Evolutionary conservation across 2,113 vertebrate species (phyloP).

Genomic region (Copsychus sechellarum): DNA sequence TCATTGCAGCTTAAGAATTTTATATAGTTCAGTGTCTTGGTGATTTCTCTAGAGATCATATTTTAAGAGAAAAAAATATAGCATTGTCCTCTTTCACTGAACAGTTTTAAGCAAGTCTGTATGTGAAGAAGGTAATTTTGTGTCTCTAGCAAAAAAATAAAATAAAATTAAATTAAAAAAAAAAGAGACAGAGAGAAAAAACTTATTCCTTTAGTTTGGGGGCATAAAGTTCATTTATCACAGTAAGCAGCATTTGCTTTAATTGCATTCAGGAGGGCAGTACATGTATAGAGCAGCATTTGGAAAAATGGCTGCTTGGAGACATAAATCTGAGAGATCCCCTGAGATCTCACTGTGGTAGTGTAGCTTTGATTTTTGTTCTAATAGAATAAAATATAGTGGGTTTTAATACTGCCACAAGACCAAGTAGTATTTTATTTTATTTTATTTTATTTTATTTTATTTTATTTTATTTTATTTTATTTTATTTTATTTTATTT

Average conservation of each 20-base stretch:
- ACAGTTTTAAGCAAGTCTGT: not conserved
- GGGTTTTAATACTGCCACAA: not conserved
- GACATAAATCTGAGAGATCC: not conserved
- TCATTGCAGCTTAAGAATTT: not conserved
- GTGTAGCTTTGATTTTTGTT: not conserved
- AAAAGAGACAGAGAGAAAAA: not conserved
- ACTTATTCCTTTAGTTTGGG: not conserved
- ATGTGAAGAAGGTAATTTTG: not conserved
- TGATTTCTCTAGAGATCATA: not conserved
- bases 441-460: not conserved
- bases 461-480: not conserved
- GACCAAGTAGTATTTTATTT: not conserved
- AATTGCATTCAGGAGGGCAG: not conserved
- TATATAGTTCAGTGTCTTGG: not conserved
- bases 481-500: not conserved
- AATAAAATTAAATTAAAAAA: not conserved
- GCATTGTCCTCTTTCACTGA: not conserved
- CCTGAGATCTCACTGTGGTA: not conserved
- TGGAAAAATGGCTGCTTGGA: conserved; percentile 32
- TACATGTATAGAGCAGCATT: not conserved
- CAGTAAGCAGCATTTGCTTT: not conserved
- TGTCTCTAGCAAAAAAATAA: not conserved
- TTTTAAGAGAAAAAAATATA: not conserved
- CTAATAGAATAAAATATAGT: not conserved
- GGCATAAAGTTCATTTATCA: not conserved